Base-by-base conservation (phyloP, 2,797 vertebrate genomes). In the Lagocephalus sceleratus region DNA sequence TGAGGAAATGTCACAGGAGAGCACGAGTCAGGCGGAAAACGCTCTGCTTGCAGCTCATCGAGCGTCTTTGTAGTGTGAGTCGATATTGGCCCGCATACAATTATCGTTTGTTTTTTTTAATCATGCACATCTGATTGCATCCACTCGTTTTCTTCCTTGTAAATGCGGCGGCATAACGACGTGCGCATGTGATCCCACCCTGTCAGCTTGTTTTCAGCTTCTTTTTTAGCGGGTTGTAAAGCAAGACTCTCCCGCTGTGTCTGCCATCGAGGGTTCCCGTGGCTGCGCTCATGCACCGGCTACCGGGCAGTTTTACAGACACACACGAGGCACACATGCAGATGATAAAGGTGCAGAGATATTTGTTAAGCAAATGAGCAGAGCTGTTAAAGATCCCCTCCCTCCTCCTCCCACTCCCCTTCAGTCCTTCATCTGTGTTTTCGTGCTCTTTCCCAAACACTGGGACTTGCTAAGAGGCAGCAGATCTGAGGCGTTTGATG, bases 1-100 rank as follows among this genome's bases (percentile, higher is more conserved):
- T 86, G 82, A 88, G 79, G 70, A 87, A 87, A 89, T 88, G 87
- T 88, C 83, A 89, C 72, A 78, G 69, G 77, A 81, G 78, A 82
- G 79, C 70, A 82, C 73, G 79, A 83, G 82, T 82, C 83, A 79
- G 75, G 79, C 61, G 75, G 73, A 76, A 81, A 82, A 82, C 74
- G 56, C 71, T 62, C 58, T 50, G 73, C 85, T 80, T 53, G 71
- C 73, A 75, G 78, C 71, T 71, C 46, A 75, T 50, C 57, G 55
- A 66, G 68, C 59, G 52, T 5, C 23, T 46, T 11, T 23, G 32
- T 23, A n/a, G n/a, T 44, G 25, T 32, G 50, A 47, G 47, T 54
- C 43, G 14, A 22, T 23, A 59, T 20, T 15, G 47, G 47, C 47
- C 51, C 47, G 38, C 60, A 63, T 6, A 5, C 29, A 57, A 78